A percentile compares a stretch with the other conserved stretches of the same genome.
phyloP scores from a whole-genome alignment of 2,797 vertebrate species.

The Serranus cabrilla region DNA sequence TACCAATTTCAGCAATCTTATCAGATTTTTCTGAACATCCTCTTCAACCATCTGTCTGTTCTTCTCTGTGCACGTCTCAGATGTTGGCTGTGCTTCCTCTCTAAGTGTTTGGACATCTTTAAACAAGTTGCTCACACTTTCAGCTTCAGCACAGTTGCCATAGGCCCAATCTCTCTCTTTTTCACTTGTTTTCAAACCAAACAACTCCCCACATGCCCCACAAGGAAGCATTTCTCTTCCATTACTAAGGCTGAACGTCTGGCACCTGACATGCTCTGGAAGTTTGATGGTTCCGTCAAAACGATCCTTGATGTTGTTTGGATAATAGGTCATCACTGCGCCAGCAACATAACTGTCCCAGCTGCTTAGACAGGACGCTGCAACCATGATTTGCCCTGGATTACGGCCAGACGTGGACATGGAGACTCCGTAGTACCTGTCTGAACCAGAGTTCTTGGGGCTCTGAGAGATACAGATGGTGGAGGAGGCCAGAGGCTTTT shows the following conservation, averaged over 20 bases:
- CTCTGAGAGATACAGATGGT: slow-evolving; percentile 38
- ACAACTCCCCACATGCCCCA: slow-evolving; percentile 29
- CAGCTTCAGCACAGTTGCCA: slow-evolving; percentile 58
- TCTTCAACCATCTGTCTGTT: accelerated
- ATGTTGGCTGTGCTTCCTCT: accelerated
- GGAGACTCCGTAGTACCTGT: slow-evolving; percentile 49
- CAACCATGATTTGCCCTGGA: not conserved
- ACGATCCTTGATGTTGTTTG: accelerated
- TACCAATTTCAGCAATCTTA: accelerated
- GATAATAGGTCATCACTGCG: slow-evolving; percentile 48
- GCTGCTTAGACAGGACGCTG: not conserved
- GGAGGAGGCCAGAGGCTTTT: not conserved
- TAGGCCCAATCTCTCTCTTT: accelerated
- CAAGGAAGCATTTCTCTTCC: accelerated
- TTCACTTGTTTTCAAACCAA: not conserved
- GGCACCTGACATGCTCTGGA: not conserved
- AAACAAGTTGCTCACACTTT: slow-evolving; percentile 61
- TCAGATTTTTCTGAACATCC: accelerated
- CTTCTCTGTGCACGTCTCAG: accelerated
- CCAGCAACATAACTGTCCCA: slow-evolving; percentile 45
- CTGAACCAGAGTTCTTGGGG: accelerated
- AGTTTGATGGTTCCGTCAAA: slow-evolving; percentile 53
- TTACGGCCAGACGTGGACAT: not conserved
- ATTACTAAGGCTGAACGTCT: accelerated
- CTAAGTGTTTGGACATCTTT: not conserved